phyloP scores from a whole-genome alignment of 2,113 vertebrate genomes.

The Oreochromis tanganicae region DNA sequence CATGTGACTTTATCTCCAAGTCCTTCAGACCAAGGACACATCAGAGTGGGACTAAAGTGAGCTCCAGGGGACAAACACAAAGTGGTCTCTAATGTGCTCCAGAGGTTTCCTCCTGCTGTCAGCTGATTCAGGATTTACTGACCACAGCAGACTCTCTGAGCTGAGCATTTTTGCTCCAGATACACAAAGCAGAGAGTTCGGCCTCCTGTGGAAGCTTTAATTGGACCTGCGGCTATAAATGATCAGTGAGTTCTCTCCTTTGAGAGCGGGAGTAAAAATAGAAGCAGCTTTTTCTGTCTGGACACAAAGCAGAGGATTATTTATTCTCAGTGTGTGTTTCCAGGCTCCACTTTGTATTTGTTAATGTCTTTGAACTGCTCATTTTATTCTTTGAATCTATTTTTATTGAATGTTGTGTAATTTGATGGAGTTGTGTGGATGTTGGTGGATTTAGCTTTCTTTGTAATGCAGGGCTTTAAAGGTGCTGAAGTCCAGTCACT shows the following conservation, averaged over 20 bases:
- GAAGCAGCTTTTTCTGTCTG: neutral
- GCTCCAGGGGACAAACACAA: neutral
- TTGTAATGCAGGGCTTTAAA: neutral
- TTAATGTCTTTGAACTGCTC: neutral
- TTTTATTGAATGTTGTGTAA: neutral
- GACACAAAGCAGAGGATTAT: neutral
- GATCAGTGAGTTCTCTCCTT: neutral
- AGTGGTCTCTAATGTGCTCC: neutral
- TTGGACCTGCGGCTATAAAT: neutral
- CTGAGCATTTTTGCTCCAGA: neutral
- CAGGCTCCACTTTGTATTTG: neutral
- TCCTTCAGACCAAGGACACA: neutral
- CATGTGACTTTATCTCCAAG: neutral
- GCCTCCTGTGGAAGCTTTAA: neutral
- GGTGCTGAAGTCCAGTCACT: neutral
- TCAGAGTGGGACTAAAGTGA: neutral
- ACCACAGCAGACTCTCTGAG: neutral
- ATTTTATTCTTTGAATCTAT: neutral
- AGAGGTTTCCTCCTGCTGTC: neutral
- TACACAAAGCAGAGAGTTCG: neutral
- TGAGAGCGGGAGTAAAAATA: neutral
- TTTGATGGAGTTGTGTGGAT: neutral
- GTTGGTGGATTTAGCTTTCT: neutral
- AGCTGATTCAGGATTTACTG: neutral
- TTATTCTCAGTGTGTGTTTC: neutral